A percentile compares a stretch with the other conserved stretches of the same genome.
Conservation (phyloP, 2,113 vertebrate species). For the Archilochus colubris region DNA sequence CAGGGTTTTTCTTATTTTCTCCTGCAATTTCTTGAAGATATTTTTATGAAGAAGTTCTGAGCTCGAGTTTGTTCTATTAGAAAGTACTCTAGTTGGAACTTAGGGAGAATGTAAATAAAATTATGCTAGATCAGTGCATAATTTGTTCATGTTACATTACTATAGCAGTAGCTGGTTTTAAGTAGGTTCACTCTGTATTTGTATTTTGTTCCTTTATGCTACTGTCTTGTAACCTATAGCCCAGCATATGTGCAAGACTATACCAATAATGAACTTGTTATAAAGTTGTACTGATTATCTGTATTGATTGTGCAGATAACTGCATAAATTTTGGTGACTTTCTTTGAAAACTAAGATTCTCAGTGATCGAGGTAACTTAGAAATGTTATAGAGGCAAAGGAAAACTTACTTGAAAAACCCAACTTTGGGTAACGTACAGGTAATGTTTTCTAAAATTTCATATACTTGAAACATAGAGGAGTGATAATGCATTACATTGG, state of each 20-base stretch:
- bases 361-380: not conserved
- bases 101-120: not conserved
- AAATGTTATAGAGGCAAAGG: not conserved
- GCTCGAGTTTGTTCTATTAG: not conserved
- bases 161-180: not conserved
- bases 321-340: not conserved
- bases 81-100: not conserved
- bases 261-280: not conserved
- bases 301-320: not conserved
- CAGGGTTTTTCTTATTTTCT: not conserved
- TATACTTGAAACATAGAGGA: not conserved
- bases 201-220: not conserved
- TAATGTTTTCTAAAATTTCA: not conserved
- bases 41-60: not conserved
- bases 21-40: not conserved
- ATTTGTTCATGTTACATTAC: not conserved
- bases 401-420: not conserved
- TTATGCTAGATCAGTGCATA: not conserved
- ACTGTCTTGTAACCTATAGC: not conserved
- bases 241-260: not conserved
- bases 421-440: not conserved
- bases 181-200: not conserved
- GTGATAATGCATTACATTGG: not conserved
- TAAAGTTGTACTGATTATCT: not conserved
- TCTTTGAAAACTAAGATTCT: not conserved